These are phyloP conservation scores for Scalopus aquaticus DNA, from an alignment of 2,113 vertebrate species.

Conservation along the genomic window DNA sequence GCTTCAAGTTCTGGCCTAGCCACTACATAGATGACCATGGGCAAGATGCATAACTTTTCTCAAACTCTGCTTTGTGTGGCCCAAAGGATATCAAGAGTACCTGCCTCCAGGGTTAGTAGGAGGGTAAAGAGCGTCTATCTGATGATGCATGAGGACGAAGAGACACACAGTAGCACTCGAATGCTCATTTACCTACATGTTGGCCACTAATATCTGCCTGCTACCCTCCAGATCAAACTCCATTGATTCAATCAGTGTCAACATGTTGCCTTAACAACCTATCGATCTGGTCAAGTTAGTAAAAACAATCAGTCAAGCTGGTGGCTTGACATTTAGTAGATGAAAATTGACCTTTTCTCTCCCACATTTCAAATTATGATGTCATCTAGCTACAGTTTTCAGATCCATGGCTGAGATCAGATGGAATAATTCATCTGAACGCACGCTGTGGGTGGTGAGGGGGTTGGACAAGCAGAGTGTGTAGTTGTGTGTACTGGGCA, in stretches of 20 bases:
- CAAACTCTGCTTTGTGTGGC: not conserved
- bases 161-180: fast-evolving
- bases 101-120: not conserved
- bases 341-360: conserved; percentile 30
- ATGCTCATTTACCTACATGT: not conserved
- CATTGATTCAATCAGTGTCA: conserved; percentile 26
- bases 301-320: conserved; percentile 45
- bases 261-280: not conserved
- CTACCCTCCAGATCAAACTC: not conserved
- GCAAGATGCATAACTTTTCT: not conserved
- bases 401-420: not conserved
- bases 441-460: not conserved
- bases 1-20: not conserved
- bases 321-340: conserved; percentile 31
- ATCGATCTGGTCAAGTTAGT: not conserved
- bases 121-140: not conserved
- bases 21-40: not conserved
- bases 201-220: not conserved
- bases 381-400: not conserved
- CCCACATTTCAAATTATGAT: not conserved
- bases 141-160: fast-evolving
- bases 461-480: not conserved
- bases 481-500: not conserved
- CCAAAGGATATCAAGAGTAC: fast-evolving
- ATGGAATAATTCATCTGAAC: not conserved